These are phyloP conservation scores for Nyctibius bracteatus DNA, from an alignment of 2,113 vertebrate genomes.

Conservation along the genomic window DNA sequence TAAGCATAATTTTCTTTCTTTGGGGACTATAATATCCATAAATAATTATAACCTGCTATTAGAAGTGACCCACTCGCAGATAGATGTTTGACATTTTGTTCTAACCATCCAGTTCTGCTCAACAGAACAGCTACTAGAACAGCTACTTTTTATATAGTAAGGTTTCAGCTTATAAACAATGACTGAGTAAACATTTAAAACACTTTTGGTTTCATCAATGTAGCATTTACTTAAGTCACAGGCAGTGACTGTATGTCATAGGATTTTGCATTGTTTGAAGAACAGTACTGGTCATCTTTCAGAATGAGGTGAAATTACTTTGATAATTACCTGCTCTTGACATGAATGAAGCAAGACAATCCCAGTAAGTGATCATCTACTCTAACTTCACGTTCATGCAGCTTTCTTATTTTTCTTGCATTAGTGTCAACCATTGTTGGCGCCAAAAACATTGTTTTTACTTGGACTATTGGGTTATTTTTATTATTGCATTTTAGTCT, in stretches of 20 bases:
- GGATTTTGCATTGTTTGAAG: neutral
- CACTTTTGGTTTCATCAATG: neutral
- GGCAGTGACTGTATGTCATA: neutral
- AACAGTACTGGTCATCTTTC: neutral
- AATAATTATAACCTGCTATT: neutral
- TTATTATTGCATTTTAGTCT: neutral
- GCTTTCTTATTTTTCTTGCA: neutral
- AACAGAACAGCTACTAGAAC: too few species aligned
- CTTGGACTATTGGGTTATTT: neutral
- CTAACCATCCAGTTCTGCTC: neutral
- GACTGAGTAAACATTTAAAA: neutral
- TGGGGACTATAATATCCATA: neutral
- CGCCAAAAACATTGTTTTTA: neutral
- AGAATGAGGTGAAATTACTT: neutral
- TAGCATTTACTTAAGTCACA: neutral
- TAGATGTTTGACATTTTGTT: neutral
- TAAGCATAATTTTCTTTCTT: neutral
- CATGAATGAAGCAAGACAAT: neutral
- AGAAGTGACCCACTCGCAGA: neutral
- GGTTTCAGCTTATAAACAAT: neutral
- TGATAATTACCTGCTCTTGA: neutral
- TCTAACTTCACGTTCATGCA: neutral
- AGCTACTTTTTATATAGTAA: neutral
- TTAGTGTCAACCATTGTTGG: neutral
- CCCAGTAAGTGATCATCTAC: neutral